Conservation (phyloP, 2,113 vertebrate species). For the Phocoena phocoena region DNA sequence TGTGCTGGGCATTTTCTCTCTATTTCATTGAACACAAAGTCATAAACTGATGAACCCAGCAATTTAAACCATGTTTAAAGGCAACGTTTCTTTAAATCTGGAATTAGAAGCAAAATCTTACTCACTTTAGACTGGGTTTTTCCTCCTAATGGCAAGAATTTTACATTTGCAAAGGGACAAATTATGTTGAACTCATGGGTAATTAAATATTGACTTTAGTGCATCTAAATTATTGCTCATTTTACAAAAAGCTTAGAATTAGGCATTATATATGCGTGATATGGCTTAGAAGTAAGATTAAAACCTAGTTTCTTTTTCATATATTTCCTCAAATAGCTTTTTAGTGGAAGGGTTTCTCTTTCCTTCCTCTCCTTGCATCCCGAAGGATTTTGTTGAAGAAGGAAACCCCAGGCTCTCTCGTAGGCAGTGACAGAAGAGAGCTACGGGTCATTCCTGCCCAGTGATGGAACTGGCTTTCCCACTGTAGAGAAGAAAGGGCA, state of each 20-base stretch:
- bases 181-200: constrained; percentile 38
- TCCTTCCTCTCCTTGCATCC: neutral
- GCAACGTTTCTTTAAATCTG: constrained; percentile 32
- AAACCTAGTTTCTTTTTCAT: constrained; percentile 39
- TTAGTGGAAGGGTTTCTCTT: neutral
- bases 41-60: neutral
- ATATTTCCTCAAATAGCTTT: neutral
- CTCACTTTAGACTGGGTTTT: constrained; percentile 26
- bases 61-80: constrained; percentile 33
- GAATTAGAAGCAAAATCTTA: constrained; percentile 42
- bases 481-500: neutral
- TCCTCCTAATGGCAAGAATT: constrained; percentile 47
- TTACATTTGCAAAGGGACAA: constrained; percentile 49
- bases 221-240: constrained; percentile 50
- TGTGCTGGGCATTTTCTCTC: neutral
- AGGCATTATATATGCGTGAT: neutral
- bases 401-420: neutral
- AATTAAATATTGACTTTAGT: constrained; percentile 64
- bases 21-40: constrained; percentile 15
- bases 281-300: constrained; percentile 38
- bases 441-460: neutral
- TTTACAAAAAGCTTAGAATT: constrained; percentile 52
- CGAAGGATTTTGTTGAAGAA: neutral
- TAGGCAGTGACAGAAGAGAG: neutral
- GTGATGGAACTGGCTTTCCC: neutral